Conservation (phyloP, 2,113 vertebrate genomes). For the Oncorhynchus tshawytscha region DNA sequence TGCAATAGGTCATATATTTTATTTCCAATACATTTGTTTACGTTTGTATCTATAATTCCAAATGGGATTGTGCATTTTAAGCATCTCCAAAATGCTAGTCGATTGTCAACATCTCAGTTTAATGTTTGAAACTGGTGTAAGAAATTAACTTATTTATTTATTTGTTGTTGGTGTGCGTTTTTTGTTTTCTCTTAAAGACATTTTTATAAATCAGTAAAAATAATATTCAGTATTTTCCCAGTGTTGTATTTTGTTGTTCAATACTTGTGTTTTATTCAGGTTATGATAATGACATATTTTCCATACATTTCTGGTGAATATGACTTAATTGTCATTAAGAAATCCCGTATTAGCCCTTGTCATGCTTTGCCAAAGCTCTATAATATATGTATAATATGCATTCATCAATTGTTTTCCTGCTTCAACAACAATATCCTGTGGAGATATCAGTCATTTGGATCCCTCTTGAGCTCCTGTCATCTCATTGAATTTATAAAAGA, state of each 20-base stretch:
- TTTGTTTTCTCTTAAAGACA: not conserved
- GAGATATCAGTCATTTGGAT: not conserved
- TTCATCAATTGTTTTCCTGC: not conserved
- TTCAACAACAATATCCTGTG: conserved; percentile 24
- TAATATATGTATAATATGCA: not conserved
- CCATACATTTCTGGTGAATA: not conserved
- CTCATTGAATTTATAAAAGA: conserved; percentile 28
- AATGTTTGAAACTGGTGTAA: not conserved
- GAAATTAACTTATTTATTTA: conserved; percentile 15
- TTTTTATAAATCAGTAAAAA: not conserved
- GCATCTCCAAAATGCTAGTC: not conserved
- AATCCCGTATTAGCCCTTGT: not conserved
- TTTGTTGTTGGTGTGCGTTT: not conserved
- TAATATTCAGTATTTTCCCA: not conserved
- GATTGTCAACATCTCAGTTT: not conserved
- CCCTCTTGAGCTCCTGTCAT: conserved; percentile 14
- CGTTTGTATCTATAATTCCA: no score
- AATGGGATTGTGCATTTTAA: no score
- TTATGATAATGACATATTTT: not conserved
- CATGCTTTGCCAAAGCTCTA: not conserved
- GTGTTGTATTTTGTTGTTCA: not conserved
- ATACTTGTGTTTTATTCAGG: not conserved
- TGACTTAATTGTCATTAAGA: not conserved
- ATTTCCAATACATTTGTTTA: no score
- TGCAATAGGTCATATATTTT: no score